phyloP scores from a whole-genome alignment of 2,113 vertebrate species.

The human region DNA sequence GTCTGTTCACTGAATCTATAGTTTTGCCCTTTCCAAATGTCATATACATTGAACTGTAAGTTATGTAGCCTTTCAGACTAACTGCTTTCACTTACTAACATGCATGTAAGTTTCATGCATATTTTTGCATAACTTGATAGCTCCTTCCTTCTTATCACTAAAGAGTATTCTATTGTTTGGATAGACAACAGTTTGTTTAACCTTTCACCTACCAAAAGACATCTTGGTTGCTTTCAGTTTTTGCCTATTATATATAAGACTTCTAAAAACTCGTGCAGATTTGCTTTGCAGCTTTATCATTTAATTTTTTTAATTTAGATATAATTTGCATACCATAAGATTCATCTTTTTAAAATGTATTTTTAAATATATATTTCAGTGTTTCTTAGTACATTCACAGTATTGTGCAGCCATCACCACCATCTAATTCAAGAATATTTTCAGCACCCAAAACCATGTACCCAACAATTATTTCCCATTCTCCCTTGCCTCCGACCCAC shows the following conservation, averaged over 20 bases:
- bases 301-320: not conserved
- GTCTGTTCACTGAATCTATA: not conserved
- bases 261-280: not conserved
- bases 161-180: not conserved
- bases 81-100: not conserved
- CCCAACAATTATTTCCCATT: not conserved
- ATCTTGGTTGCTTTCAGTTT: not conserved
- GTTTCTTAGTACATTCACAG: not conserved
- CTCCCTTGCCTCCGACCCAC: not conserved
- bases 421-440: not conserved
- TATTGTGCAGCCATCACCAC: not conserved
- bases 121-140: not conserved
- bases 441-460: not conserved
- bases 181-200: not conserved
- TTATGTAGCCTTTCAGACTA: not conserved
- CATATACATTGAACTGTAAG: not conserved
- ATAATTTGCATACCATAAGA: not conserved
- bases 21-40: not conserved
- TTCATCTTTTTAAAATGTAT: not conserved
- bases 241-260: not conserved
- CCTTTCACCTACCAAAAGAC: not conserved
- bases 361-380: not conserved
- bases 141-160: not conserved
- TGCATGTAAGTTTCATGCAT: not conserved
- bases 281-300: not conserved